Conservation (phyloP, 1,140 invertebrate genomes). For the Pinna nobilis region DNA sequence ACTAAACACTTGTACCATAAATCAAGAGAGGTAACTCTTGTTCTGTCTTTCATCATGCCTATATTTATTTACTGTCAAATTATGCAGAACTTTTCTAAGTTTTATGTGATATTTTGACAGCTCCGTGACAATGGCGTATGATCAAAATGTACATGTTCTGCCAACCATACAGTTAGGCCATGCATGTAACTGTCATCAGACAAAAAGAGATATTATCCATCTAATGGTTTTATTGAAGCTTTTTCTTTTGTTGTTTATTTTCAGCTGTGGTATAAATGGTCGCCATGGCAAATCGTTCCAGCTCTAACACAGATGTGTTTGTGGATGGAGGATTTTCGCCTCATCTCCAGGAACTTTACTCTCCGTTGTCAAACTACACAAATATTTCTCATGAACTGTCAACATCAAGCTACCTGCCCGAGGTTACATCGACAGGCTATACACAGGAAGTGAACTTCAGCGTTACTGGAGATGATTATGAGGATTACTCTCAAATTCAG, state of each 20-base stretch:
- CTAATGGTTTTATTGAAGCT: too few species aligned
- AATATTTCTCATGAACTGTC: constrained; percentile 31
- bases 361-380: constrained; percentile 38
- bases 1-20: too few species aligned
- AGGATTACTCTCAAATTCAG: constrained; percentile 41
- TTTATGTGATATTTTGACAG: too few species aligned
- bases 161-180: too few species aligned
- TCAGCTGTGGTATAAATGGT: constrained; percentile 30
- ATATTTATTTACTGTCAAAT: too few species aligned
- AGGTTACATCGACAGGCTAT: background rate
- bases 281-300: constrained; percentile 35
- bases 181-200: too few species aligned
- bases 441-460: background rate
- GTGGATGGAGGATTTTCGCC: constrained; percentile 38
- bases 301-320: constrained; percentile 35
- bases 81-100: too few species aligned
- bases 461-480: constrained; percentile 20
- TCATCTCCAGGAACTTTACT: constrained; percentile 33
- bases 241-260: constrained; percentile 4
- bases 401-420: background rate
- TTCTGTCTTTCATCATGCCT: too few species aligned
- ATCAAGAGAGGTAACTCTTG: too few species aligned
- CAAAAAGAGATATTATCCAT: too few species aligned
- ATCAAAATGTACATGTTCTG: too few species aligned
- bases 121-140: too few species aligned